Base-by-base conservation (phyloP, 2,113 vertebrate genomes). In the Hoplias malabaricus region DNA sequence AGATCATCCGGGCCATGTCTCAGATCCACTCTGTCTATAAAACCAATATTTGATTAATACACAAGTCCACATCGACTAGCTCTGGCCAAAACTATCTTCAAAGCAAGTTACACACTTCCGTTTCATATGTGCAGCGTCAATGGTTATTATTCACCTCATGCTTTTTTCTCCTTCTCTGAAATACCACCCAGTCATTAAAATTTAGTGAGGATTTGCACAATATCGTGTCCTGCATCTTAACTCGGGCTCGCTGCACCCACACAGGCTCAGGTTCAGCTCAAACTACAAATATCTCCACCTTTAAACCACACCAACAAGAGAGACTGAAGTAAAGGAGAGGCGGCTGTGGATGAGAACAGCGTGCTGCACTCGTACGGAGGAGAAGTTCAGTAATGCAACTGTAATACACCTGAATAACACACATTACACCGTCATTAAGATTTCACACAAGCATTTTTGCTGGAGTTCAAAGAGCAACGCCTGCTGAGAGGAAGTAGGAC, bases 161-260 rank as follows among this genome's bases (percentile, higher is more conserved):
- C 43, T 7, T 56, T 42, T 62, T 46, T 42, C n/a, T n/a, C 43
- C 27, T 33, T 27, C 38, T 43, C 54, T 70, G 14, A 70, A 78
- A 59, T n/a, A 46, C 29, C 61, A 79, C 38, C 66, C 66, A 8
- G 23, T 50, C 78, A 75, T 75, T 57, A 56, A 66, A 57, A 57
- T 57, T 67, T 43, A 56, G 5, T 42, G 34, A 4, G 23, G 29
- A 46, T 73, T 67, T 73, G 36, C 25, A 53, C 33, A 74, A 16
- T 75, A 14, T 67, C 3, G 29, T 67, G 61, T 34, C 50, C 65
- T 54, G 70, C 69, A 73, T 79, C 19, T 59, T 59, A 73, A 79
- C 40, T 48, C 25, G 27, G 23, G 13, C 43, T 34, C 38, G 21
- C 53, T 50, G 23, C n/a, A 12, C 10, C 56, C 63, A 29, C 6